Evolutionary conservation across 2,113 vertebrate species (phyloP), one percentile per base, ranked within the genome.

Genomic region (Cranoglanis bouderius): DNA sequence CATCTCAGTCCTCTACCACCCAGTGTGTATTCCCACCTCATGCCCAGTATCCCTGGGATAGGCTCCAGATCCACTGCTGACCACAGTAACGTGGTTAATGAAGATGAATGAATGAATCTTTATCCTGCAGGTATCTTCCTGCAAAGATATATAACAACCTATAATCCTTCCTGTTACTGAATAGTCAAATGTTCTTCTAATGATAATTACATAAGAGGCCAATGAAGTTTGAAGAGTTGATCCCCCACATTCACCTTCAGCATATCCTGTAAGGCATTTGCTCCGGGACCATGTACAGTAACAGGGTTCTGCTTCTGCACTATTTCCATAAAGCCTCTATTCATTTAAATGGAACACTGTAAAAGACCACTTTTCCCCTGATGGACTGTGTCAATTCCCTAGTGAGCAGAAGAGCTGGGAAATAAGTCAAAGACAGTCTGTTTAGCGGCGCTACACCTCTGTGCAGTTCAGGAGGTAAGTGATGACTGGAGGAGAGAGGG

Each of bases 341-440:
- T 95, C 92, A 95, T 93, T 88, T 91, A 89, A 88, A 90, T 46
- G 59, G 88, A 90, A 67, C 85, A 90, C 86, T 89, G 90, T 90
- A 89, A 90, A 91, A 89, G 86, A 82, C 85, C 85, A 81, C 91
- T 90, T 91, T 90, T 84, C 86, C 91, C 87, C 75, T 92, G 90
- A 93, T 91, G 87, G 91, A 93, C 92, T 93, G 91, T 93, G 93
- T 93, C 92, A 93, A 93, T 92, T 92, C 90, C 90, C 65, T 67
- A 89, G 91, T 90, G 90, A 90, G 90, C 89, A 82, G 87, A 67
- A 63, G 77, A 93, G 92, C 92, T 91, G 92, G 90, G 87, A 89
- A 82, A 80, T 63, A 61, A 84, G 92, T 95, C 91, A 94, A 95
- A 92, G 93, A 85, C 90, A 87, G 87, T 90, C 91, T 94, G 94